Evolutionary conservation across 30 jellyfish, hydroid and myxozoan genomes (phyloP), one percentile per base, ranked within the genome.

Genomic region (Rhopilema esculentum): DNA sequence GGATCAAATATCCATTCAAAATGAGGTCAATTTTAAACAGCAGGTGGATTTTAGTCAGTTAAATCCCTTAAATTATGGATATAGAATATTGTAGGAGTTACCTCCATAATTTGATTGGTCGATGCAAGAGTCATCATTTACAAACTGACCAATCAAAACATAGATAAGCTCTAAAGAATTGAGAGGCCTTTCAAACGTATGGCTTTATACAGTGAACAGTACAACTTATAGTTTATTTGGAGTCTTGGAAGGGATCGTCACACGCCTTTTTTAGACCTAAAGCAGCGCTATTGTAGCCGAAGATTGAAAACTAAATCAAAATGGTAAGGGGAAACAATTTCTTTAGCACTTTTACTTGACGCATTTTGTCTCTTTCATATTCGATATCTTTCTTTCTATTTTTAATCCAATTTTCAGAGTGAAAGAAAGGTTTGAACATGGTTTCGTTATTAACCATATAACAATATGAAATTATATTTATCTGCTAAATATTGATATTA

Each of bases 181-280:
- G 57, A 40, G 57, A 40, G 9, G 9, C 12, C 57, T 40, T 40
- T 2, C 57, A 40, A 40, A 15, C n/a, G n/a, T n/a, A 68, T 29
- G 21, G 25, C 72, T 63, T 68, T 20, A 29, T 20, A 30, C 12
- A 12, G 20, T 33, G 27, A 17, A 15, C 1, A 2, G 63, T 23
- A n/a, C 22, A 19, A 33, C 64, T 71, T 71, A 26, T 29, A 18
- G 64, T 26, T 49, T 31, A 79, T 62, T 62, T 65, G 23, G 65
- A 31, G 31, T 78, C 89, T 79, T 40, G 16, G 32, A 30, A 79
- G 89, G 67, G 89, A 64, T 31, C 89, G 89, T 79, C 30, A 80
- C 89, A 79, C 89, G 31, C 67, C 89, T 61, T 80, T 79, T 30
- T 79, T 27, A 64, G 89, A 40, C 48, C 48, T 40, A 40, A 40